Percentiles rank a stretch among this genome's conserved stretches.
These are phyloP conservation scores for Lasioglossum oenotherae DNA, from an alignment of 2,888 invertebrate species.

Conservation along the genomic window DNA sequence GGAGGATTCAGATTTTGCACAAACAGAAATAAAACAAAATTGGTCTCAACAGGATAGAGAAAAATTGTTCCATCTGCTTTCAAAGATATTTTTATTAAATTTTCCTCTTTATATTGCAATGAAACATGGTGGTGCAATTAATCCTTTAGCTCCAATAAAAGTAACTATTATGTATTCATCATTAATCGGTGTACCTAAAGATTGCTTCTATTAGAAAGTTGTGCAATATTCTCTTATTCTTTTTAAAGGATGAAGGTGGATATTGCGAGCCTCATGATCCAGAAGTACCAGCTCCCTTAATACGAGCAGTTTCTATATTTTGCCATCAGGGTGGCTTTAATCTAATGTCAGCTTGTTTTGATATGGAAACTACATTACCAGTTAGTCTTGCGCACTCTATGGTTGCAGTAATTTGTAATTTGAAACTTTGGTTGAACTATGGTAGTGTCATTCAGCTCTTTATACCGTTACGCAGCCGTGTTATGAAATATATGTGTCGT, in stretches of 20 bases:
- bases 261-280: slow-evolving; percentile 97
- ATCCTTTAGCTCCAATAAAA: slow-evolving; percentile 82
- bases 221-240: slow-evolving; percentile 27
- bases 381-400: slow-evolving; percentile 96
- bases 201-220: slow-evolving; percentile 6
- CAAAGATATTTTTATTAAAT: slow-evolving; percentile 95
- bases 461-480: slow-evolving; percentile 94
- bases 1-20: slow-evolving; percentile 68
- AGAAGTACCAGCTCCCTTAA: slow-evolving; percentile 95
- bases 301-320: slow-evolving; percentile 96
- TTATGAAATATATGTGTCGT: slow-evolving; percentile 96
- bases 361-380: slow-evolving; percentile 91
- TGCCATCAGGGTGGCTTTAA: slow-evolving; percentile 96
- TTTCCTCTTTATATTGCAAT: slow-evolving; percentile 95
- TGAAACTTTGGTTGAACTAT: slow-evolving; percentile 97
- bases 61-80: slow-evolving; percentile 93
- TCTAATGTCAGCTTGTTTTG: slow-evolving; percentile 94
- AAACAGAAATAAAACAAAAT: slow-evolving; percentile 71
- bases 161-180: slow-evolving; percentile 64
- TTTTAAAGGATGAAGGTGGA: slow-evolving; percentile 91
- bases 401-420: slow-evolving; percentile 95
- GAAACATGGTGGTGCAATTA: slow-evolving; percentile 90
- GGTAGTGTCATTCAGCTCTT: slow-evolving; percentile 95
- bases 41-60: slow-evolving; percentile 95
- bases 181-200: neutral